These are phyloP conservation scores for Litocranius walleri DNA, from an alignment of 2,113 vertebrate genomes.

Conservation along the genomic window DNA sequence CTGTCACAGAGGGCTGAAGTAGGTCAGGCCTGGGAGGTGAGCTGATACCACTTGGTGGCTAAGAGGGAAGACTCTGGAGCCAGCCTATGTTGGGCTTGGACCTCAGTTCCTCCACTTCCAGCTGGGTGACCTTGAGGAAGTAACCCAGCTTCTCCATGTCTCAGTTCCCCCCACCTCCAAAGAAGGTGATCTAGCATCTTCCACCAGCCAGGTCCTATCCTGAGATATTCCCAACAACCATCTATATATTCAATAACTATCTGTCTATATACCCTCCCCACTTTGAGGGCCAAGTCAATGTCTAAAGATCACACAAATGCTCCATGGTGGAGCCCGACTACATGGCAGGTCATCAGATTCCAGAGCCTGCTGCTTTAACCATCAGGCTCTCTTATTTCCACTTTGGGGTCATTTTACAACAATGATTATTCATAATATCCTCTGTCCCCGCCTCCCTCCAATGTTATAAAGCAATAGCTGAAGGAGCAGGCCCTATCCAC, in stretches of 20 bases:
- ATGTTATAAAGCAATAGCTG: neutral
- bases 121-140: neutral
- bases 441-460: rapidly evolving
- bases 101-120: neutral
- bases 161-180: neutral
- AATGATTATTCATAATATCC: neutral
- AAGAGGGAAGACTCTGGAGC: neutral
- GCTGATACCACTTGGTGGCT: neutral
- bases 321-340: neutral
- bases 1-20: neutral
- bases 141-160: neutral
- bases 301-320: neutral
- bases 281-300: neutral
- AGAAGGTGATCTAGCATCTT: neutral
- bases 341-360: neutral
- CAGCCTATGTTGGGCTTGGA: neutral
- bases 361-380: neutral
- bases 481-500: neutral
- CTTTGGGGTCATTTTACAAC: neutral
- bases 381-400: neutral
- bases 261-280: too few species aligned
- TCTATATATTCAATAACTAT: neutral
- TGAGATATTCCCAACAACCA: neutral
- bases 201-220: neutral
- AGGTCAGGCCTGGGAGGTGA: too few species aligned